A percentile compares a stretch with the other conserved stretches of the same genome.
Evolutionary conservation across 2,797 vertebrate genomes (phyloP).

Genomic region (Gymnodraco acuticeps): DNA sequence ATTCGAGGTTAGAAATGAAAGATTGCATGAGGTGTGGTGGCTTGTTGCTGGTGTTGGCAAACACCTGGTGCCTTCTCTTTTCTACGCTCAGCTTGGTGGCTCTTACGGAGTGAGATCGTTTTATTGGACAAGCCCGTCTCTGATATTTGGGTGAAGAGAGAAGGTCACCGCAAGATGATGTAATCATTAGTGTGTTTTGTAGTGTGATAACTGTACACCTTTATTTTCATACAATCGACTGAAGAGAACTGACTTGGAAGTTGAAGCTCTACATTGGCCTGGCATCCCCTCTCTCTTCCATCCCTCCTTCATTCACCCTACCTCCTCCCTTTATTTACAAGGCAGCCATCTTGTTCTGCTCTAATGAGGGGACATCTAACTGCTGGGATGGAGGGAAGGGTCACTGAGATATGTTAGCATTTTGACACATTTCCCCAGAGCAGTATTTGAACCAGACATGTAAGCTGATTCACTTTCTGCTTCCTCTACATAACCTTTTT

Average conservation of each 20-base stretch:
- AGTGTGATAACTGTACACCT: conserved; percentile 63
- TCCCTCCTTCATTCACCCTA: conserved; percentile 65
- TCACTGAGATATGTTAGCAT: conserved; percentile 39
- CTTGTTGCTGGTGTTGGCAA: conserved; percentile 70
- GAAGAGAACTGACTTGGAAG: conserved; percentile 65
- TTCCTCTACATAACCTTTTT: conserved; percentile 64
- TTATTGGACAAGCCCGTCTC: conserved; percentile 44
- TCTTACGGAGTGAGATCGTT: conserved; percentile 51
- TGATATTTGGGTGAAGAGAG: conserved; percentile 49
- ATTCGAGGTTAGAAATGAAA: conserved; percentile 68
- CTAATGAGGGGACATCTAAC: conserved; percentile 62
- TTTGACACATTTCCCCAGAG: conserved; percentile 56
- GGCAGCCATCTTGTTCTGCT: conserved; percentile 71
- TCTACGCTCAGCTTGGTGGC: conserved; percentile 49
- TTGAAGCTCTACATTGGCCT: conserved; percentile 50
- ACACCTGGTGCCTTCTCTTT: conserved; percentile 70
- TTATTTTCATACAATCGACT: conserved; percentile 65
- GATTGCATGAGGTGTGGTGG: conserved; percentile 77
- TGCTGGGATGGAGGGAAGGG: conserved; percentile 66
- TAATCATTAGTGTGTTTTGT: conserved; percentile 72
- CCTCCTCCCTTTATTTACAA: conserved; percentile 70
- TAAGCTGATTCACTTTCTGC: conserved; percentile 71
- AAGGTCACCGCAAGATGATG: conserved; percentile 56
- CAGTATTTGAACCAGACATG: conserved; percentile 67
- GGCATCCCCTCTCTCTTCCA: conserved; percentile 56